A percentile compares a stretch with the other conserved stretches of the same genome.
These are phyloP conservation scores for Luscinia megarhynchos DNA, from an alignment of 2,797 vertebrate species.

Conservation along the genomic window DNA sequence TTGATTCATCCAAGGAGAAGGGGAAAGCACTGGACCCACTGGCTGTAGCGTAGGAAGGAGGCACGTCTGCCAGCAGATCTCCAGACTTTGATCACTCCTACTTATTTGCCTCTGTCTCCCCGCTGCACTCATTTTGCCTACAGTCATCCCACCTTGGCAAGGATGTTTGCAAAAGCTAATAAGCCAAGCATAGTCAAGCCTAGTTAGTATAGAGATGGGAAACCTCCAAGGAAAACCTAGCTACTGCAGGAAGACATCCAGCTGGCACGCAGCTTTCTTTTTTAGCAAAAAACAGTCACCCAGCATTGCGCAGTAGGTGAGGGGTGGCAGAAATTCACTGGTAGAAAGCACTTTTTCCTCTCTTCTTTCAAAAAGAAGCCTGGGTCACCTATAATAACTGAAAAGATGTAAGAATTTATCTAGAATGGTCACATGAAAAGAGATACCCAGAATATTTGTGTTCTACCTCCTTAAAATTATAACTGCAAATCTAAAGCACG, in stretches of 20 bases:
- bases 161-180: conserved; percentile 33
- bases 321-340: neutral
- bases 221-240: conserved; percentile 71
- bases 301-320: neutral
- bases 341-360: neutral
- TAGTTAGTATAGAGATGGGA: conserved; percentile 60
- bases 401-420: neutral
- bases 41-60: conserved; percentile 62
- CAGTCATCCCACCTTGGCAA: conserved; percentile 64
- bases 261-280: conserved; percentile 6
- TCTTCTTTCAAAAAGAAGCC: neutral
- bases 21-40: conserved; percentile 63
- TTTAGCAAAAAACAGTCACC: conserved; percentile 35
- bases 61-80: conserved; percentile 55
- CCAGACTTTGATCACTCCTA: conserved; percentile 64
- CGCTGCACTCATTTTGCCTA: conserved; percentile 62
- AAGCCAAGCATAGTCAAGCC: conserved; percentile 62
- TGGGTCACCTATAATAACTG: neutral
- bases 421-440: neutral
- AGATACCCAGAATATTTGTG: neutral
- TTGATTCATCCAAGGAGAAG: conserved; percentile 58
- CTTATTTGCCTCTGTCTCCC: conserved; percentile 66
- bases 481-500: neutral
- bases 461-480: neutral
- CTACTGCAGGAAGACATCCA: conserved; percentile 46